Evolutionary conservation across 2,797 vertebrate genomes (phyloP).

Genomic region (Lagorchestes hirsutus): DNA sequence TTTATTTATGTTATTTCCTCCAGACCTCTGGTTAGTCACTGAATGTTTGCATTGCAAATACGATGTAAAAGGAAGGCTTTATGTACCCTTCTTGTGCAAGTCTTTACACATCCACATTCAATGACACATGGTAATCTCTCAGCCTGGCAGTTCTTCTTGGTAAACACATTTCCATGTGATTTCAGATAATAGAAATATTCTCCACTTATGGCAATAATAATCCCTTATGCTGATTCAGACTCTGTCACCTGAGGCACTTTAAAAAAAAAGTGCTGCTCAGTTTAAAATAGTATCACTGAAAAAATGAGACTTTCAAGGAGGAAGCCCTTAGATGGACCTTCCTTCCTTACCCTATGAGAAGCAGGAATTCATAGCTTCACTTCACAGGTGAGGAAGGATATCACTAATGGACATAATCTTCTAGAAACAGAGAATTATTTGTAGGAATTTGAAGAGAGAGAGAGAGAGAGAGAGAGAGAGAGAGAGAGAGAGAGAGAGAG

Average conservation of each 20-base stretch:
- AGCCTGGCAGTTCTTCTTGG: conserved; percentile 22
- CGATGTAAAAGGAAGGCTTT: conserved; percentile 56
- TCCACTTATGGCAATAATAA: conserved; percentile 14
- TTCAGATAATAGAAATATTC: conserved; percentile 61
- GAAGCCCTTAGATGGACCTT: neutral
- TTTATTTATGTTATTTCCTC: conserved; percentile 72
- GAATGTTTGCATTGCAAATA: conserved; percentile 75
- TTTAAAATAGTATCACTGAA: conserved; percentile 9
- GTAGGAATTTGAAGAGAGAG: neutral
- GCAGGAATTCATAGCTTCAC: conserved; percentile 16
- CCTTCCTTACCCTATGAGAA: neutral
- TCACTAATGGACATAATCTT: neutral
- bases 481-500: no score
- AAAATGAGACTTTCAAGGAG: conserved; percentile 7
- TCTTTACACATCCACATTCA: conserved; percentile 30
- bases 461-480: no score
- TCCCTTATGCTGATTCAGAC: conserved; percentile 37
- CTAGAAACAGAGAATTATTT: conserved; percentile 9
- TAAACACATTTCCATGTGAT: conserved; percentile 41
- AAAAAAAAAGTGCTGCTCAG: conserved; percentile 25
- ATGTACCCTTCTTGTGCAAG: conserved; percentile 36
- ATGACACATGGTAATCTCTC: conserved; percentile 57
- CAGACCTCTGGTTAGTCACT: conserved; percentile 59
- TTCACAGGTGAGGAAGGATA: neutral
- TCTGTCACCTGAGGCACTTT: conserved; percentile 5